phyloP scores from a whole-genome alignment of 2,113 vertebrate species.

The Cyprinodon brontotheroides region DNA sequence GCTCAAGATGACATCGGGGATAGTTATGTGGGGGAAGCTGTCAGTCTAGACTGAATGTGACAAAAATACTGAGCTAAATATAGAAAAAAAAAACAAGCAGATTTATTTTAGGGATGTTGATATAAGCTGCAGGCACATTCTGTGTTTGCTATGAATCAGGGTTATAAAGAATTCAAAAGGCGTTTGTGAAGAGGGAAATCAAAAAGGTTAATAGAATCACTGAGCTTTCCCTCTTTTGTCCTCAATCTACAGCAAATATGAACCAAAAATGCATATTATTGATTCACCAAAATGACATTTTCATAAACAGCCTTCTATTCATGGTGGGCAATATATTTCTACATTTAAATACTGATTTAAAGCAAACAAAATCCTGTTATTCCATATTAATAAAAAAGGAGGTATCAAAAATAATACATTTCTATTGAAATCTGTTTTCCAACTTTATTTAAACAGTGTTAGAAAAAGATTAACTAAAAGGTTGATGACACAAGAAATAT shows the following conservation, averaged over 20 bases:
- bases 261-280: neutral
- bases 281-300: neutral
- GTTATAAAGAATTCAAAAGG: slow-evolving; percentile 21
- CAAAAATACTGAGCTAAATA: slow-evolving; percentile 22
- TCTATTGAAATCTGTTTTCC: neutral
- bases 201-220: neutral
- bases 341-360: neutral
- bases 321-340: neutral
- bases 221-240: neutral
- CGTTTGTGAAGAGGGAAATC: neutral
- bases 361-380: neutral
- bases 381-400: neutral
- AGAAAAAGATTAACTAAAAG: neutral
- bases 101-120: slow-evolving; percentile 33
- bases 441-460: neutral
- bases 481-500: neutral
- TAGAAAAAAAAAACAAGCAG: slow-evolving; percentile 19
- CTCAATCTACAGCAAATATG: neutral
- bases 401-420: neutral
- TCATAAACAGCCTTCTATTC: neutral
- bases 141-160: slow-evolving; percentile 13
- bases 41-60: slow-evolving; percentile 8
- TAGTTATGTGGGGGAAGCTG: slow-evolving; percentile 9
- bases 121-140: neutral
- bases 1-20: neutral